Conservation (phyloP, 2,888 invertebrate species). For the Drosophila meridionalis region DNA sequence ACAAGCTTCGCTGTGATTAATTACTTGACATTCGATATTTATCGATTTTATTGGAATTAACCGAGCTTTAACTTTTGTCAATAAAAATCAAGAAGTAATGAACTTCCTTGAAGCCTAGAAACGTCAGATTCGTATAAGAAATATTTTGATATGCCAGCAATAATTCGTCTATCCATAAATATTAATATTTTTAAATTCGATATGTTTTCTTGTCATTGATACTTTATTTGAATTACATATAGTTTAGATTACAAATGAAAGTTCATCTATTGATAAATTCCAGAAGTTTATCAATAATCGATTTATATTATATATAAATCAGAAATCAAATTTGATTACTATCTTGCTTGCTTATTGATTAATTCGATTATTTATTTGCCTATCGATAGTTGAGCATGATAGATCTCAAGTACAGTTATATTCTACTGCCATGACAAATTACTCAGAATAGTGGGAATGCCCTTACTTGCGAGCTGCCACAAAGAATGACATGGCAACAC, state of each 20-base stretch:
- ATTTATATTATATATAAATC: neutral
- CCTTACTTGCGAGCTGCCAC: neutral
- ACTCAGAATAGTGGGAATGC: conserved; percentile 14
- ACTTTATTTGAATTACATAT: no score
- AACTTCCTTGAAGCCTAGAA: neutral
- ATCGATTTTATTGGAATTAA: neutral
- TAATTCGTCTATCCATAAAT: neutral
- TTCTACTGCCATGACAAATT: neutral
- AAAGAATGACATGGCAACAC: conserved; percentile 32
- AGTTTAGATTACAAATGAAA: no score
- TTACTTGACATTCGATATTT: neutral
- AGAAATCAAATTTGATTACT: neutral
- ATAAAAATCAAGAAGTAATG: neutral
- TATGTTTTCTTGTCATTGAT: neutral
- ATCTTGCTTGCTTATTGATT: neutral
- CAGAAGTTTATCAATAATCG: neutral
- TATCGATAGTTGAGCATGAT: neutral
- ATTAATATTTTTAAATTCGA: neutral
- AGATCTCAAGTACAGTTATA: neutral
- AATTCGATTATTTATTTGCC: neutral
- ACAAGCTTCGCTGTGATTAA: neutral
- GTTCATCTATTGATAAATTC: neutral
- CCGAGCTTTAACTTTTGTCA: neutral
- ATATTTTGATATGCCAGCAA: neutral
- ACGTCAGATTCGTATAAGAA: neutral